A percentile compares a stretch with the other conserved stretches of the same genome.
Evolutionary conservation across 2,888 invertebrate species (phyloP).

Genomic region (Hydriomena furcata): DNA sequence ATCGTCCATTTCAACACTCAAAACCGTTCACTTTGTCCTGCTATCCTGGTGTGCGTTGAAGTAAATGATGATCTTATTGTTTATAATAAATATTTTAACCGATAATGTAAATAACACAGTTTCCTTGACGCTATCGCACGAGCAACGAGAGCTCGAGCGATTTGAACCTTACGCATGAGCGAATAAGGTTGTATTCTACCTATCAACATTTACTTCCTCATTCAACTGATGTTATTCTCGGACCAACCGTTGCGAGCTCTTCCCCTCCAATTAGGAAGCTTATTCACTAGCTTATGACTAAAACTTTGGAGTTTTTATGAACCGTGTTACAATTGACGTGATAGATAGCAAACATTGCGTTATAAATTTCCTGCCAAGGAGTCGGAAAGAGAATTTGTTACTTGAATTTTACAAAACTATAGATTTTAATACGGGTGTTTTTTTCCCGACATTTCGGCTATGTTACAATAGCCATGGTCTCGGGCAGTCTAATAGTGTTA

Average conservation of each 20-base stretch:
- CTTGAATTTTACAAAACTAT: too few species aligned
- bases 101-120: slow-evolving; percentile 34
- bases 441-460: too few species aligned
- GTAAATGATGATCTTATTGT: slow-evolving; percentile 58
- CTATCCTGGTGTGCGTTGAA: slow-evolving; percentile 56
- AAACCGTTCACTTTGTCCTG: slow-evolving; percentile 62
- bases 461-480: too few species aligned
- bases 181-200: slow-evolving; percentile 41
- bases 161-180: slow-evolving; percentile 39
- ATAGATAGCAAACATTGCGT: slow-evolving; percentile 4
- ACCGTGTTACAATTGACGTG: slow-evolving; percentile 20
- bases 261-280: slow-evolving; percentile 35
- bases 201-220: slow-evolving; percentile 64
- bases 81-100: slow-evolving; percentile 42
- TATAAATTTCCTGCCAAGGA: too few species aligned
- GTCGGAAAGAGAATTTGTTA: too few species aligned
- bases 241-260: slow-evolving; percentile 42
- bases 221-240: slow-evolving; percentile 39
- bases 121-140: slow-evolving; percentile 28
- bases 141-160: slow-evolving; percentile 32
- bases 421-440: too few species aligned
- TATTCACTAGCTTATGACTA: slow-evolving; percentile 32
- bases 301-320: slow-evolving; percentile 29
- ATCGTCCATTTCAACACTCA: slow-evolving; percentile 74
- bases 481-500: too few species aligned